Evolutionary conservation across 2,797 vertebrate species (phyloP).

Genomic region (Lutjanus argentimaculatus): DNA sequence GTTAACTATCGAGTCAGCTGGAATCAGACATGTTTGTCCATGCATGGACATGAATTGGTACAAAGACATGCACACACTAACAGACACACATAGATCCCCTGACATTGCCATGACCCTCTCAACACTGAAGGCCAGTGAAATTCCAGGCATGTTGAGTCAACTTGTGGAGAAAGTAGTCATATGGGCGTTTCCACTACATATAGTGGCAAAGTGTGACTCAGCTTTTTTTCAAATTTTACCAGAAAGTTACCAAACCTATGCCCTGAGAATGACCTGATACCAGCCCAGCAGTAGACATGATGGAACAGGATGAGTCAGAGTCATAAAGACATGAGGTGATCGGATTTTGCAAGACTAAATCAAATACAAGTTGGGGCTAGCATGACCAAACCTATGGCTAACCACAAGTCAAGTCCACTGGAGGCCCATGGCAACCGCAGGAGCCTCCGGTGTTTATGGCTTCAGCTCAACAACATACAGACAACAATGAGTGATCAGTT

Average conservation of each 20-base stretch:
- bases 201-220: constrained; percentile 55
- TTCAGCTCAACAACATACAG: constrained; percentile 24
- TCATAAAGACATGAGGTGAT: background rate
- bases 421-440: constrained; percentile 35
- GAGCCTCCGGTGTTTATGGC: constrained; percentile 23
- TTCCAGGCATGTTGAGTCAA: constrained; percentile 54
- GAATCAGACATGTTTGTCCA: background rate
- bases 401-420: constrained; percentile 15
- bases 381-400: constrained; percentile 22
- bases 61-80: constrained; percentile 1
- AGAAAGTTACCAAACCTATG: constrained; percentile 25
- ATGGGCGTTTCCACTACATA: constrained; percentile 37
- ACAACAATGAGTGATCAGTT: constrained; percentile 18
- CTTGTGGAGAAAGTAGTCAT: constrained; percentile 36
- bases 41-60: background rate
- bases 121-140: constrained; percentile 47
- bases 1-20: constrained; percentile 14
- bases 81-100: background rate
- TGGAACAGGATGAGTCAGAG: constrained; percentile 38
- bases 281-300: constrained; percentile 7
- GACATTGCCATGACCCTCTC: constrained; percentile 6
- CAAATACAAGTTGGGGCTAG: constrained; percentile 14
- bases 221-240: constrained; percentile 22
- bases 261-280: constrained; percentile 19
- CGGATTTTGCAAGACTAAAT: constrained; percentile 23